Base-by-base conservation (phyloP, 2,113 vertebrate genomes). In the Epinephelus fuscoguttatus region DNA sequence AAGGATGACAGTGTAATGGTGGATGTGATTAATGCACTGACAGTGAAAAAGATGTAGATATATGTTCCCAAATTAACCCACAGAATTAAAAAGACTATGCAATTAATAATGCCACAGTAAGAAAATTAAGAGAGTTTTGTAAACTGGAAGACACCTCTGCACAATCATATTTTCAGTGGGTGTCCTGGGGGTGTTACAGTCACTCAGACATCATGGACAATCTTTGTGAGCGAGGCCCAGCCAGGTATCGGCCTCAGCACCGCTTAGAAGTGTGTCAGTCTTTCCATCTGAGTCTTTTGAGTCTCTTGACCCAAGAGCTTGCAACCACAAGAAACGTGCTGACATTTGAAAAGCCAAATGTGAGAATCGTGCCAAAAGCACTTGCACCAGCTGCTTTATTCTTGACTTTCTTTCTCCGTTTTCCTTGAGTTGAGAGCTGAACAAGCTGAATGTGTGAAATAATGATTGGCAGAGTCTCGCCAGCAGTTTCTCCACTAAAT, bases 281-380 rank as follows among this genome's bases (percentile, higher is more conserved):
- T 88, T 84, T 90, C 81, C 82, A 68, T 81, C 40, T 27, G 5
- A 78, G 27, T 70, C 49, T 45, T 45, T 45, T 45, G 42, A 45
- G 73, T 81, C 69, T 70, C 70, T 86, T 88, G 90, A 93, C 90
- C 88, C 82, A 69, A 60, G 64, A 64, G n/a, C 18, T 55, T 69
- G 75, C 45, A 80, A 90, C 86, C 78, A 63, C 86, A 90, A 84
- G 74, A 88, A 64, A 85, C 78, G 74, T 25, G 19, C 59, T 82
- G 87, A 90, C 81, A 89, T 81, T 83, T 86, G 27, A 76, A 80
- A 75, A 77, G 53, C 18, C 67, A 61, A 79, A 88, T 57, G 77
- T 81, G 84, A 67, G 47, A 90, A 63, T 8, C 15, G 10, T 69
- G 59, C 63, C 67, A 64, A 59, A 84, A 75, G 60, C 10, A 53